Evolutionary conservation across 2,888 invertebrate genomes (phyloP).

Genomic region (Lamellibrachia satsuma): DNA sequence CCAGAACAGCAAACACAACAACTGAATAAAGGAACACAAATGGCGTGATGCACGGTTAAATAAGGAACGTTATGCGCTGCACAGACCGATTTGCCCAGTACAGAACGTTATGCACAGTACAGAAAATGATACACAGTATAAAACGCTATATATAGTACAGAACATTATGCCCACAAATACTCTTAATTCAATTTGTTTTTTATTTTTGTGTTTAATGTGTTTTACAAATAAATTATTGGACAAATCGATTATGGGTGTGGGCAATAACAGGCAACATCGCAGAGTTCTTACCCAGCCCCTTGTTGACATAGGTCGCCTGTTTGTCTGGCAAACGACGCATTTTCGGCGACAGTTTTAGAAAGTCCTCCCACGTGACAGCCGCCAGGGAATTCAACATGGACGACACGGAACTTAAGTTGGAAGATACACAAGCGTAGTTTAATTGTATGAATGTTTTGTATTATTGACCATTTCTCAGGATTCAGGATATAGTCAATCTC

Average conservation of each 20-base stretch:
- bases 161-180: no score
- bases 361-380: conserved; percentile 54
- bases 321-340: conserved; percentile 39
- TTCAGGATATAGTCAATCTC: no score
- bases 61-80: not conserved
- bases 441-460: no score
- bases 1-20: conserved; percentile 42
- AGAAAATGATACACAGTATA: no score
- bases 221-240: not conserved
- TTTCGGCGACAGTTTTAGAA: conserved; percentile 39
- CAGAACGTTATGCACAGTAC: not conserved
- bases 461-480: no score
- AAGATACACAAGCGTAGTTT: not conserved
- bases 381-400: conserved; percentile 54
- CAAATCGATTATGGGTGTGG: not conserved
- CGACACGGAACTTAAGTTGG: conserved; percentile 47
- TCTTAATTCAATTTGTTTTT: no score
- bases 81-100: no score
- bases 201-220: not conserved
- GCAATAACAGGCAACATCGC: not conserved
- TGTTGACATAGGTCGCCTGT: conserved; percentile 44
- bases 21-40: conserved; percentile 34
- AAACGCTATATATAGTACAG: no score
- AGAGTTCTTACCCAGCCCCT: conserved; percentile 42
- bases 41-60: not conserved